Evolutionary conservation across 2,113 vertebrate genomes (phyloP).

Genomic region (Talpa occidentalis): DNA sequence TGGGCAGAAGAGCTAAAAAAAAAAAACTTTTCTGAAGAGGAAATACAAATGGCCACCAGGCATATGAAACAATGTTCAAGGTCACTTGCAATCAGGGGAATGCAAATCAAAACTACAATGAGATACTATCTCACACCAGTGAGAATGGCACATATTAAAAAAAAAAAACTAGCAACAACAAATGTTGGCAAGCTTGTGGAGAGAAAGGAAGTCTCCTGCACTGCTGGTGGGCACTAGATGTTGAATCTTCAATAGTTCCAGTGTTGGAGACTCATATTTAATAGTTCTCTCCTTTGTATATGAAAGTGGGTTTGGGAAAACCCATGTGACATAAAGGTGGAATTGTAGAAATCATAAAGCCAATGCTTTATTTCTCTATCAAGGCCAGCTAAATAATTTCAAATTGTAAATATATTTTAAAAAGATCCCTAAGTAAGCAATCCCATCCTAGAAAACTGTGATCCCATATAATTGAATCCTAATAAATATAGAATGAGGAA

Average conservation of each 20-base stretch:
- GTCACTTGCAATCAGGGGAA: too few relatives aligned
- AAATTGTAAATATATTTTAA: conserved; percentile 56
- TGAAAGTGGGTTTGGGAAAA: background rate
- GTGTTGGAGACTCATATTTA: background rate
- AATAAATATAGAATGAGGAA: conserved; percentile 61
- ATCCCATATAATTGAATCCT: conserved; percentile 23
- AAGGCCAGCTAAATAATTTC: background rate
- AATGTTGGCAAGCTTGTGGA: too few relatives aligned
- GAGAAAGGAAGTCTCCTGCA: too few relatives aligned
- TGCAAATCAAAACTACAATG: too few relatives aligned
- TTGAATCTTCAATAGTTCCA: background rate
- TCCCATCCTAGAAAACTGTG: background rate
- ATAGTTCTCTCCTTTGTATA: background rate
- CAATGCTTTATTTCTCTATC: background rate
- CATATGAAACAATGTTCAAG: too few relatives aligned
- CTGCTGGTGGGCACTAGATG: background rate
- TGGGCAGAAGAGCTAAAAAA: too few relatives aligned
- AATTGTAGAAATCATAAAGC: background rate
- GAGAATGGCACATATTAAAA: too few relatives aligned
- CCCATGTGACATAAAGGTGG: background rate
- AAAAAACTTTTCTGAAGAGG: too few relatives aligned
- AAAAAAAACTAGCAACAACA: too few relatives aligned
- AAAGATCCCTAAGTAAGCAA: background rate
- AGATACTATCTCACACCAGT: too few relatives aligned
- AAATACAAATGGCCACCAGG: too few relatives aligned